Evolutionary conservation across 1,140 invertebrate species (phyloP), one percentile per base, ranked within the genome.

Genomic region (Penaeus japonicus): DNA sequence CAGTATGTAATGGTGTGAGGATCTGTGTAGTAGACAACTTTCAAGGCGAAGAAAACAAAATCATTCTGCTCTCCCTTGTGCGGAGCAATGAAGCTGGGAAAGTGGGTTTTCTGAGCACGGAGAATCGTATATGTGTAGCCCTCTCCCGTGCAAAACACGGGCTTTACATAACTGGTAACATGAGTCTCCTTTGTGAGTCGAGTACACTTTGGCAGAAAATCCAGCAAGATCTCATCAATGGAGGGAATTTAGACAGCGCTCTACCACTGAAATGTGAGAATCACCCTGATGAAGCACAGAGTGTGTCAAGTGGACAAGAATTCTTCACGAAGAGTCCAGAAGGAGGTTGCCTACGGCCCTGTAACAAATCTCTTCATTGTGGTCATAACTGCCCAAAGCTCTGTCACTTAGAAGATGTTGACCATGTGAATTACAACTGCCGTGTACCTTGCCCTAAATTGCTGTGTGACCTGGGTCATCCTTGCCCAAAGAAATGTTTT

Each of bases 1-100:
- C n/a, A 22, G 78, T 32, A 22, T 89, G 89, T 65, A 5, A n/a
- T 2, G 83, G 82, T 24, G 84, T 89, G 65, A 54, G 91, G 83
- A 94, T 97, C 27, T 94, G 94, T 62, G 94, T 95, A 5, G 94
- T 97, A 2, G 97, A 98, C 92, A 97, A 96, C 92, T 97, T 94
- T 91, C 96, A 97, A 93, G 97, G 97, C 0, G 95, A 97, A 92
- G 97, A 98, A 92, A 96, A 95, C 57, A 95, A 96, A 90, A 97
- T 98, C 39, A 95, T 98, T 86, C 91, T 98, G 2, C 91, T 98
- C 17, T 97, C 97, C 0, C 92, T 98, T 3, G 96, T 98, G 0
- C 93, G 97, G 87, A 97, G 95, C 92, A 96, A 96, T 91, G 87
- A 92, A 4, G 92, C 95, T 10, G 93, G 93, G 27, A 94, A 94